phyloP scores from a whole-genome alignment of 2,888 invertebrate genomes.

The Drosophila mayaguana region DNA sequence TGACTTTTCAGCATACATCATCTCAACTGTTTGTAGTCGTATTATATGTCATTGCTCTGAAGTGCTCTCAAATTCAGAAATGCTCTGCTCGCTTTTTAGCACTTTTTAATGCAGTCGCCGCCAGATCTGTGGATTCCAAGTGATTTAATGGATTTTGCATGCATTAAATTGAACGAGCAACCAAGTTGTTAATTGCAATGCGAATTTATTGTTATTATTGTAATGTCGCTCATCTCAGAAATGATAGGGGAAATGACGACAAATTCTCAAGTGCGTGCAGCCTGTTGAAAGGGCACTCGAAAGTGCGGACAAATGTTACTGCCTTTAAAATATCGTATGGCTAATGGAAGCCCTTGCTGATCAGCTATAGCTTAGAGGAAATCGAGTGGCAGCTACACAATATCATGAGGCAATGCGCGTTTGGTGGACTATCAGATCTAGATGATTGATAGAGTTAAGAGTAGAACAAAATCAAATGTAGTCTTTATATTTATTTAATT shows the following conservation, averaged over 20 bases:
- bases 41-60: conserved; percentile 75
- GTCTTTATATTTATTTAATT: no score
- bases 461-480: no score
- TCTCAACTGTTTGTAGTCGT: conserved; percentile 75
- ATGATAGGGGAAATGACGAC: conserved; percentile 64
- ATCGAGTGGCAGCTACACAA: not conserved
- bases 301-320: not conserved
- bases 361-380: not conserved
- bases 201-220: conserved; percentile 63
- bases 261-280: conserved; percentile 47
- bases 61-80: conserved; percentile 65
- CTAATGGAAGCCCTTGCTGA: conserved; percentile 14
- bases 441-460: no score
- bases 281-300: conserved; percentile 19
- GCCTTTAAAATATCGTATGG: conserved; percentile 7
- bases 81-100: conserved; percentile 34
- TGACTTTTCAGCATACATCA: conserved; percentile 43
- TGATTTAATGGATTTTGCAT: conserved; percentile 82
- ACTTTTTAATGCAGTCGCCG: conserved; percentile 50
- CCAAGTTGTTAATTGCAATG: conserved; percentile 74
- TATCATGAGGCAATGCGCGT: not conserved
- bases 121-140: conserved; percentile 57
- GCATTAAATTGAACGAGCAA: conserved; percentile 57
- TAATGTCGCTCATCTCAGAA: conserved; percentile 27
- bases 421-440: not conserved